Percentiles rank a stretch among this genome's conserved stretches.
phyloP scores from a whole-genome alignment of 2,113 vertebrate species.

The Xiphophorus couchianus region DNA sequence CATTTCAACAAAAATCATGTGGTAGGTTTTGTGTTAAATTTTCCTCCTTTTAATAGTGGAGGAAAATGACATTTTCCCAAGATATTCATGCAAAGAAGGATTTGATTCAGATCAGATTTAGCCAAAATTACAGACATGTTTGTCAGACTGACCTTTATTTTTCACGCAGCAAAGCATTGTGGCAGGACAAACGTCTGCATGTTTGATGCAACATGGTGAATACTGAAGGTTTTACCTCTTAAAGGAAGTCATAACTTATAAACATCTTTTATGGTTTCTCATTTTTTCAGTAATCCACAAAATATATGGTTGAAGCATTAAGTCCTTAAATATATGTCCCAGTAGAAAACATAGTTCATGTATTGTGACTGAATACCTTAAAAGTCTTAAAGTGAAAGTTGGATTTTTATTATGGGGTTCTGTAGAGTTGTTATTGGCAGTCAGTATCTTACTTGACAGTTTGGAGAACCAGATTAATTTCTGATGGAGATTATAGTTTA shows the following conservation, averaged over 20 bases:
- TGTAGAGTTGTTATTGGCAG: background rate
- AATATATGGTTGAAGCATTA: constrained; percentile 27
- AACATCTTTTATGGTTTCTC: background rate
- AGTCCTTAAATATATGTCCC: constrained; percentile 26
- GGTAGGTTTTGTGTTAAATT: constrained; percentile 42
- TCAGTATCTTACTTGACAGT: background rate
- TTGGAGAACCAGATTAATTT: background rate
- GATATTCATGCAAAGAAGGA: constrained; percentile 6
- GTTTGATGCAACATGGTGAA: background rate
- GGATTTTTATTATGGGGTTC: constrained; percentile 58
- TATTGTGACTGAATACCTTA: constrained; percentile 50
- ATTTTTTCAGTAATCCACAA: background rate
- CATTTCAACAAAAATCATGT: constrained; percentile 18
- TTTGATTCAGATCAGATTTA: constrained; percentile 22
- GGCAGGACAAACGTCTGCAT: background rate
- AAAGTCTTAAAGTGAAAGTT: no score
- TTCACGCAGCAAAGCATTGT: background rate
- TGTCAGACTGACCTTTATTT: background rate
- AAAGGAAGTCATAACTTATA: background rate
- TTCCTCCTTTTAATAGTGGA: constrained; percentile 26
- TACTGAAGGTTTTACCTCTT: background rate
- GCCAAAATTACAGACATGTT: constrained; percentile 14
- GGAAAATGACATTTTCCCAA: constrained; percentile 18
- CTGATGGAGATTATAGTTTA: background rate
- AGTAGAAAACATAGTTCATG: constrained; percentile 65